Percentiles rank a stretch among this genome's conserved stretches.
These are phyloP conservation scores for Eledona agricola DNA, from an alignment of 2,888 invertebrate genomes.

Conservation along the genomic window DNA sequence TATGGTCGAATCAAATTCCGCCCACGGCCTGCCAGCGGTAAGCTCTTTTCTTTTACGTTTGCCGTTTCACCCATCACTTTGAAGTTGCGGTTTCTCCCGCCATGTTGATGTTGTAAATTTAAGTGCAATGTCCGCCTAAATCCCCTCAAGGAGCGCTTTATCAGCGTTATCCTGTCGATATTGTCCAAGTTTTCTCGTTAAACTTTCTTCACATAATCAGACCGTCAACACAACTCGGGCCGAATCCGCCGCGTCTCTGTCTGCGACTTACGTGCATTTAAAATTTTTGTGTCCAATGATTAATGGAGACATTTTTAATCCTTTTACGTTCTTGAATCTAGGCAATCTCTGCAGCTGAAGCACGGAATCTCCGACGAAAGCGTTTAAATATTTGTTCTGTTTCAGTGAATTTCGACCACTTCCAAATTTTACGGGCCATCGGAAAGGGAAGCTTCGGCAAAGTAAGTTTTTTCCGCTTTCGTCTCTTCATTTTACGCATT, in stretches of 20 bases:
- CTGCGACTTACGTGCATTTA: too few species aligned
- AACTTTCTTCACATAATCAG: constrained; percentile 19
- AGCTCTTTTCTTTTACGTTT: not conserved
- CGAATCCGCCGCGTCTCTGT: constrained; percentile 5
- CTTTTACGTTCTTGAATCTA: too few species aligned
- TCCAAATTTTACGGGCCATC: constrained; percentile 84
- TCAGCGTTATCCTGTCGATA: constrained; percentile 26
- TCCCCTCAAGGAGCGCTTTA: constrained; percentile 23
- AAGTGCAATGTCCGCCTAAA: constrained; percentile 23
- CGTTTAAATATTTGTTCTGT: constrained; percentile 47
- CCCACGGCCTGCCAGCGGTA: too few species aligned
- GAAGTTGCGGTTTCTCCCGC: constrained; percentile 13
- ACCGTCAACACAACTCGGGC: constrained; percentile 14
- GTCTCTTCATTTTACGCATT: too few species aligned
- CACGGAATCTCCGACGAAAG: constrained; percentile 6
- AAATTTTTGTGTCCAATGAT: too few species aligned
- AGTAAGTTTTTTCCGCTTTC: constrained; percentile 65
- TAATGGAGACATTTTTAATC: constrained; percentile 3
- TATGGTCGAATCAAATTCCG: too few species aligned
- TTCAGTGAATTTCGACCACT: constrained; percentile 85
- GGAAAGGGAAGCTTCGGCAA: constrained; percentile 90
- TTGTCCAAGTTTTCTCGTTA: constrained; percentile 25
- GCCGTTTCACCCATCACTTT: not conserved
- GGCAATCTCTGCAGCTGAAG: constrained; percentile 1
- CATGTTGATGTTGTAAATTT: constrained; percentile 7